Conservation (phyloP, 2,797 vertebrate genomes). For the Loris lydekkerianus region DNA sequence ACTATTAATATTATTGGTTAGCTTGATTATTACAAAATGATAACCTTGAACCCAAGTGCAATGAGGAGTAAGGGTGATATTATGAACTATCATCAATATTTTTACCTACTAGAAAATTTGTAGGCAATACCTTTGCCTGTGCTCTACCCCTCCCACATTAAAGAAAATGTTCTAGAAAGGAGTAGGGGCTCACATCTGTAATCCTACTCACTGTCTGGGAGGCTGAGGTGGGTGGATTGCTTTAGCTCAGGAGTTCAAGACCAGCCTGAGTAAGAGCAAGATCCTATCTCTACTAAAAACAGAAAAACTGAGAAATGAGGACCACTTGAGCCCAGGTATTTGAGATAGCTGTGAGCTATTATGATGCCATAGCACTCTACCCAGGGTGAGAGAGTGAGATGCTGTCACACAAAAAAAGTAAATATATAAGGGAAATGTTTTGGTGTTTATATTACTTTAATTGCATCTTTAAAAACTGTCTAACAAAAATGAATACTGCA, state of each 20-base stretch:
- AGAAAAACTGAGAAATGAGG: too few relatives aligned
- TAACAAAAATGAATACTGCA: not conserved
- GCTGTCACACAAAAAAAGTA: too few relatives aligned
- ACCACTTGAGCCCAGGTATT: too few relatives aligned
- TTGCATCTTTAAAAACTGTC: not conserved
- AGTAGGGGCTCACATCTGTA: too few relatives aligned
- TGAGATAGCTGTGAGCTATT: too few relatives aligned
- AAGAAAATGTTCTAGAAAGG: not conserved
- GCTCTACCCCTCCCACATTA: not conserved
- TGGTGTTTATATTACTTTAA: not conserved
- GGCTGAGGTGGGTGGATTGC: too few relatives aligned
- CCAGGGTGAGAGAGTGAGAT: too few relatives aligned
- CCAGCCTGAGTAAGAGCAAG: too few relatives aligned
- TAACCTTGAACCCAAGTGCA: not conserved
- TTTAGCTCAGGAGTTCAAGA: too few relatives aligned
- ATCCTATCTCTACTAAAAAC: too few relatives aligned
- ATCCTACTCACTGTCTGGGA: too few relatives aligned
- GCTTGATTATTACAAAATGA: not conserved
- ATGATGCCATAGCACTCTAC: too few relatives aligned
- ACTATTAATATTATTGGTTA: not conserved
- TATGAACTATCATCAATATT: not conserved
- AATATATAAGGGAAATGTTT: not conserved
- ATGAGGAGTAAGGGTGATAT: constrained; percentile 28
- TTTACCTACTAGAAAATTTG: not conserved
- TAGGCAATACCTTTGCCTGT: not conserved